Evolutionary conservation across 2,888 invertebrate genomes (phyloP).

Genomic region (Brenthis ino): DNA sequence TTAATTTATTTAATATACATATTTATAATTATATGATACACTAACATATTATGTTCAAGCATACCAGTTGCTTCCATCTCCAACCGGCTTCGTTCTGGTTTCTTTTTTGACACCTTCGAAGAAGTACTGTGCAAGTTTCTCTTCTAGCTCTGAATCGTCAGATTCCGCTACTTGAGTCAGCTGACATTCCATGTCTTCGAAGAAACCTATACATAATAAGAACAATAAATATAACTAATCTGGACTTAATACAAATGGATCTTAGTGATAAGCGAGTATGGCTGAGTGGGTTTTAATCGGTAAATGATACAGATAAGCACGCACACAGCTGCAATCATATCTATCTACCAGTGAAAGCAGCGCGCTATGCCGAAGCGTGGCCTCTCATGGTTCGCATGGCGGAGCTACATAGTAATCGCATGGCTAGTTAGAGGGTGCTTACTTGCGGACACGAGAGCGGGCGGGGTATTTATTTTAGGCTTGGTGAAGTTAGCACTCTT

Average conservation of each 20-base stretch:
- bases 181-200: slow-evolving; percentile 51
- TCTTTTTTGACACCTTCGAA: slow-evolving; percentile 77
- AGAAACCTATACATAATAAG: slow-evolving; percentile 25
- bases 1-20: not conserved
- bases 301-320: not conserved
- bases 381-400: slow-evolving; percentile 2
- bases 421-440: slow-evolving; percentile 44
- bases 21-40: not conserved
- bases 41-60: slow-evolving; percentile 8
- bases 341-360: slow-evolving; percentile 40
- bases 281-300: not conserved
- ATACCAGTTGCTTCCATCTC: slow-evolving; percentile 64
- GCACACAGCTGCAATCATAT: slow-evolving; percentile 1
- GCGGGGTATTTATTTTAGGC: slow-evolving; percentile 59
- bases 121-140: slow-evolving; percentile 86
- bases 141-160: slow-evolving; percentile 91
- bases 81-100: slow-evolving; percentile 56
- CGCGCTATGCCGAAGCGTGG: slow-evolving; percentile 24
- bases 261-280: not conserved
- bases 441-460: slow-evolving; percentile 55
- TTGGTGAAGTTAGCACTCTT: slow-evolving; percentile 65
- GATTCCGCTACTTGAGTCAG: slow-evolving; percentile 89
- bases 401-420: no score
- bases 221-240: not conserved
- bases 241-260: not conserved